Base-by-base conservation (phyloP, 2,797 vertebrate species). In the Ctenopoma kingsleyae region DNA sequence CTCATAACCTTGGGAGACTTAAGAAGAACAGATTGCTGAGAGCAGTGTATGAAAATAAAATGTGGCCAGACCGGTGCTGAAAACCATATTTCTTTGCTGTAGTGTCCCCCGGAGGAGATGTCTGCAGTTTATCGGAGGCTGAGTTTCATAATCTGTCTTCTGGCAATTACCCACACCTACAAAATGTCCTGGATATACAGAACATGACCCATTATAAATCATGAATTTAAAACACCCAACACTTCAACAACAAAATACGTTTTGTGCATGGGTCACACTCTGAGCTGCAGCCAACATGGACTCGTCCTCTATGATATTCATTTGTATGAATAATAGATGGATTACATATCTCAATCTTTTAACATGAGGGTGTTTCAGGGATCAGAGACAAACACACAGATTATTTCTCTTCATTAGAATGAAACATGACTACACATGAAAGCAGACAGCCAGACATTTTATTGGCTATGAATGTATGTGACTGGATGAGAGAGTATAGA, bases 361-460 rank as follows among this genome's bases (percentile, higher is more conserved):
- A 62, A 78, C 52, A 25, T 25, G 22, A 58, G 72, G 19, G 36
- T 60, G 22, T 53, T 68, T 64, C 23, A 0, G 22, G 48, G 47
- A 71, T 74, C 43, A 64, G 11, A 63, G 13, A 40, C 11, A 12
- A 19, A 8, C n/a, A 36, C 11, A 20, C 46, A 56, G 20, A 81
- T 78, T 82, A 52, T 62, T 76, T 71, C n/a, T 51, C 27, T 64
- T 72, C 67, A 86, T 76, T 69, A 63, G 10, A 71, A 65, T 76
- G 71, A 89, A 83, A 79, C 51, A 80, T 79, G 58, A 85, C 68
- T 76, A 47, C 19, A 43, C 41, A 27, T 68, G 65, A 64, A 71
- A 67, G 57, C 23, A 61, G 44, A 82, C 40, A 76, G 32, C 15
- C 40, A 68, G 58, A 80, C 62, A 55, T 70, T 82, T 78, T 49